Evolutionary conservation across 2,113 vertebrate genomes (phyloP).

Genomic region (Hippocampus mohnikei): DNA sequence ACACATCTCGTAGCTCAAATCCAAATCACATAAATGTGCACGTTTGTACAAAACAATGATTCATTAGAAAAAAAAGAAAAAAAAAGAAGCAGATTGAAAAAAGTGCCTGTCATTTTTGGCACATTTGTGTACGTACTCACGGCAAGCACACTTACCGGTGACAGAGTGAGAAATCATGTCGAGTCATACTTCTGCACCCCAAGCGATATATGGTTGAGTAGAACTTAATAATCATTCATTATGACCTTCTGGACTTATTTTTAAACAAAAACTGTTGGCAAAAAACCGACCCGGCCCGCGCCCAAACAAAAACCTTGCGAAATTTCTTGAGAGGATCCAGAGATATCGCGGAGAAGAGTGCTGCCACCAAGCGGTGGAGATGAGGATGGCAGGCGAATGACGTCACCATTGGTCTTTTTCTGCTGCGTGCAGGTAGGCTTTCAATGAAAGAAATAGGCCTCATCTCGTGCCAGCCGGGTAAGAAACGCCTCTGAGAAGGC

Average conservation of each 20-base stretch:
- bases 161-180: not conserved
- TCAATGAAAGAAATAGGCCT: not conserved
- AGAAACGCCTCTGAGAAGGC: not conserved
- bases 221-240: not conserved
- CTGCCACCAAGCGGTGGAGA: conserved; percentile 55
- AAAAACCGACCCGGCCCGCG: not conserved
- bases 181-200: not conserved
- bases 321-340: conserved; percentile 4
- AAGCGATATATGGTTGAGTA: too few relatives aligned
- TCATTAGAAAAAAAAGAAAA: conserved; percentile 4
- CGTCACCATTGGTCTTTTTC: not conserved
- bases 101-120: conserved; percentile 29
- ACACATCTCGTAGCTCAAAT: conserved; percentile 35
- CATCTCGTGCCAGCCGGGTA: not conserved
- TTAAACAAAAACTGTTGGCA: not conserved
- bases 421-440: too few relatives aligned
- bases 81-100: conserved; percentile 9
- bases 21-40: conserved; percentile 27
- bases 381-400: not conserved
- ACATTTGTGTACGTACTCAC: conserved; percentile 28
- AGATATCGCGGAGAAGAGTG: conserved; percentile 15
- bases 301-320: not conserved
- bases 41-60: conserved; percentile 32
- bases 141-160: not conserved
- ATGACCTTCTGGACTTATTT: not conserved